Evolutionary conservation across 1,140 invertebrate genomes (phyloP).

Genomic region (Lysiphlebus fabarum): DNA sequence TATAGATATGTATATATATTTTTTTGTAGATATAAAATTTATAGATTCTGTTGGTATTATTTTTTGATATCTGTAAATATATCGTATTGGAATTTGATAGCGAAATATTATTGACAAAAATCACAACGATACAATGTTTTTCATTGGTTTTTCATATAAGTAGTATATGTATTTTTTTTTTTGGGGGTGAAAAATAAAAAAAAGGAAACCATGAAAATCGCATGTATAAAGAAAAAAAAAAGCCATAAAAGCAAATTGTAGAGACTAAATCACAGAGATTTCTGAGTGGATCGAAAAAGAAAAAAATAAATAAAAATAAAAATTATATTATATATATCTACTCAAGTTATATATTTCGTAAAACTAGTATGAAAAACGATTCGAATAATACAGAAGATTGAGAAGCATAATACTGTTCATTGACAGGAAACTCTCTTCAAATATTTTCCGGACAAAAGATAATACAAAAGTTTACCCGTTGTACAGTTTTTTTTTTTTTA

Average conservation of each 20-base stretch:
- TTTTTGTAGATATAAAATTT: background rate
- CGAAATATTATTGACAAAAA: no score
- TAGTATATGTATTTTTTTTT: conserved; percentile 16
- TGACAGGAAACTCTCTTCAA: background rate
- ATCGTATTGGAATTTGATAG: no score
- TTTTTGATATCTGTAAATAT: no score
- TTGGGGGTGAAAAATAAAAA: conserved; percentile 15
- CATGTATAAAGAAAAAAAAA: conserved; percentile 18
- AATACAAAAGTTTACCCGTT: background rate
- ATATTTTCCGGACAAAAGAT: background rate
- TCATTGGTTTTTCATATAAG: background rate
- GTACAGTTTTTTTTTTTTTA: no score
- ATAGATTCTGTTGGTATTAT: no score
- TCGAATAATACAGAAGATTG: conserved; percentile 9
- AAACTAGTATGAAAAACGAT: conserved; percentile 22
- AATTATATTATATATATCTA: background rate
- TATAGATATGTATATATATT: no score
- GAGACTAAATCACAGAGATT: conserved; percentile 36
- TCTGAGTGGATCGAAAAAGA: conserved; percentile 23
- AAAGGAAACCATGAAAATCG: conserved; percentile 14
- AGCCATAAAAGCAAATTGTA: conserved; percentile 36
- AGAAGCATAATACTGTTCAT: conserved; percentile 1
- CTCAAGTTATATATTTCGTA: background rate
- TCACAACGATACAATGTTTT: background rate
- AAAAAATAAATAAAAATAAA: no score